phyloP scores from a whole-genome alignment of 2,888 invertebrate species.

The Elmis aenea region DNA sequence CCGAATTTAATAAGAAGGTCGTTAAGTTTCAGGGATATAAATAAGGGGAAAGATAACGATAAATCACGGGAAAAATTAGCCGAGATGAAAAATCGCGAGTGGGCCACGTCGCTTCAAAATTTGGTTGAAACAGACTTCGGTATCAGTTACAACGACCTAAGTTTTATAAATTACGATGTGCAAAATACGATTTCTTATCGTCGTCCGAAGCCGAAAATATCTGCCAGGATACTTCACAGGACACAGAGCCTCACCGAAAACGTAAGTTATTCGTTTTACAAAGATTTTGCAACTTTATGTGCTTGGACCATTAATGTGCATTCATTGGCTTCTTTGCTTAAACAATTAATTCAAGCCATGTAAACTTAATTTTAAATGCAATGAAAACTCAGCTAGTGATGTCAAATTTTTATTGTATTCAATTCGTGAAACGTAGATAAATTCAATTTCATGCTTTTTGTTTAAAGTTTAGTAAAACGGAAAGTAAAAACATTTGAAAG shows the following conservation, averaged over 20 bases:
- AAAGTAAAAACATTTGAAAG: too few relatives aligned
- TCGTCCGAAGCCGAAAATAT: slow-evolving; percentile 11
- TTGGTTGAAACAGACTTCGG: slow-evolving; percentile 53
- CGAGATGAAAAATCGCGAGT: slow-evolving; percentile 43
- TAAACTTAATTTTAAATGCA: too few relatives aligned
- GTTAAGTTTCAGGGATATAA: slow-evolving; percentile 40
- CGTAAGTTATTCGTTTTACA: slow-evolving; percentile 31
- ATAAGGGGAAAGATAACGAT: slow-evolving; percentile 32
- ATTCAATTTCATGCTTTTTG: too few relatives aligned
- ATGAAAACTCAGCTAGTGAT: too few relatives aligned
- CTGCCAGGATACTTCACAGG: slow-evolving; percentile 22
- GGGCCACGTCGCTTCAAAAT: slow-evolving; percentile 52
- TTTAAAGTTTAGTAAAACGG: too few relatives aligned
- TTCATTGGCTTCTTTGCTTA: too few relatives aligned
- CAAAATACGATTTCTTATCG: slow-evolving; percentile 14
- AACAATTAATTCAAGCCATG: too few relatives aligned
- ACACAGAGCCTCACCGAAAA: slow-evolving; percentile 43
- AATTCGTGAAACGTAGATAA: too few relatives aligned
- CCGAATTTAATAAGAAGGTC: slow-evolving; percentile 38
- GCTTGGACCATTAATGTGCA: too few relatives aligned
- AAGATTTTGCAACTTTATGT: background rate
- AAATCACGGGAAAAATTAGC: slow-evolving; percentile 32
- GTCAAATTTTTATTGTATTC: too few relatives aligned
- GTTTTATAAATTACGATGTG: slow-evolving; percentile 54
- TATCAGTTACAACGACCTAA: slow-evolving; percentile 55